phyloP scores from a whole-genome alignment of 2,797 vertebrate species.

The Onychomys torridus region DNA sequence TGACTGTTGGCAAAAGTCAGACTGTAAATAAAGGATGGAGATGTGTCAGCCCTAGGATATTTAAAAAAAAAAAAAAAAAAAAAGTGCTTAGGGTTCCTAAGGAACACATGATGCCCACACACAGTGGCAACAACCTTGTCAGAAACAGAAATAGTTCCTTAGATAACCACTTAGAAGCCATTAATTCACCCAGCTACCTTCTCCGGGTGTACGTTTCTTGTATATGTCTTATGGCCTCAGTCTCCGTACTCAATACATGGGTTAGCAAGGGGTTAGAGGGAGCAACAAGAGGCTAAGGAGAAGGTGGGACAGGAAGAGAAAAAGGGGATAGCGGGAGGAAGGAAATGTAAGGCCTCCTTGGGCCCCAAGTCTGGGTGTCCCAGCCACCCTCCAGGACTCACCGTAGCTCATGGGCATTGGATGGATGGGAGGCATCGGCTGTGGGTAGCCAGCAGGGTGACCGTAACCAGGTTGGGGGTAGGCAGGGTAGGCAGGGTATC shows the following conservation, averaged over 20 bases:
- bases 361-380: neutral
- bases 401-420: constrained; percentile 86
- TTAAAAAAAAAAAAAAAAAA: neutral
- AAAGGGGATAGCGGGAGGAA: neutral
- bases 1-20: constrained; percentile 48
- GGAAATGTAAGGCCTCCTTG: neutral
- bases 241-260: constrained; percentile 14
- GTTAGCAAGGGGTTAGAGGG: neutral
- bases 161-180: neutral
- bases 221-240: neutral
- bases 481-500: constrained; percentile 86
- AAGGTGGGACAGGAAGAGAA: neutral
- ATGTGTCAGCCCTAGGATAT: neutral
- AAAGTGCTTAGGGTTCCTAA: constrained; percentile 9
- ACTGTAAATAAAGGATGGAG: constrained; percentile 41
- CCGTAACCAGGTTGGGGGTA: constrained; percentile 86
- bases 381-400: constrained; percentile 72
- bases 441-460: constrained; percentile 84
- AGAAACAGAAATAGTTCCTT: neutral
- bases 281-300: neutral
- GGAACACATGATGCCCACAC: neutral
- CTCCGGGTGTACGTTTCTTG: neutral
- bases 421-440: constrained; percentile 86
- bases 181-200: neutral
- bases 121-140: neutral